Conservation (phyloP, 1,140 invertebrate genomes). For the Nasonia longicornis region DNA sequence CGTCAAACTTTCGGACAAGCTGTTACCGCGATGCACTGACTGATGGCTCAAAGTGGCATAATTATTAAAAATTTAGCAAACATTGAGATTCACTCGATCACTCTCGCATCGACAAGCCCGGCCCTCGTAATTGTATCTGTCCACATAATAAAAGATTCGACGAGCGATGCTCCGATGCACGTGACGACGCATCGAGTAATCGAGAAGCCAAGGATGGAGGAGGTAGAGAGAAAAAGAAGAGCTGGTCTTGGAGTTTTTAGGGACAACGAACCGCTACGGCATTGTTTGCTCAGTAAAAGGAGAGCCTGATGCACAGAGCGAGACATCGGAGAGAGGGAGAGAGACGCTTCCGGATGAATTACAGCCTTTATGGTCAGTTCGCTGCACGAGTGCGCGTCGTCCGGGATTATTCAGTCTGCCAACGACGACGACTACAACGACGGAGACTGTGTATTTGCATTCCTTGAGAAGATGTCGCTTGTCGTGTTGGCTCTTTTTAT, state of each 20-base stretch:
- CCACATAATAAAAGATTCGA: not conserved
- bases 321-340: not conserved
- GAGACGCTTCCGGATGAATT: slow-evolving; percentile 41
- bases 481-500: not conserved
- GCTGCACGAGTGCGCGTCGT: not conserved
- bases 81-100: not conserved
- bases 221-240: slow-evolving; percentile 12
- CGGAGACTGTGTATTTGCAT: slow-evolving; percentile 18
- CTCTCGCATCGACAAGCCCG: not conserved
- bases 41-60: too few relatives aligned
- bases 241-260: slow-evolving; percentile 40
- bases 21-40: too few relatives aligned
- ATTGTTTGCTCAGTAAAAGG: slow-evolving; percentile 37
- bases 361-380: slow-evolving; percentile 32
- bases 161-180: not conserved
- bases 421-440: not conserved
- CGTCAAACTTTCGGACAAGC: too few relatives aligned
- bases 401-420: slow-evolving; percentile 13
- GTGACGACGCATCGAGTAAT: slow-evolving; percentile 10
- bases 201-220: slow-evolving; percentile 8
- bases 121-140: slow-evolving; percentile 17
- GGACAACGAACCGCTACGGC: slow-evolving; percentile 23
- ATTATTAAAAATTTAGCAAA: too few relatives aligned
- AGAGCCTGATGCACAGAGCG: not conserved
- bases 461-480: not conserved